Conservation (phyloP, 2,797 vertebrate species). For the Phylloscopus collybita region DNA sequence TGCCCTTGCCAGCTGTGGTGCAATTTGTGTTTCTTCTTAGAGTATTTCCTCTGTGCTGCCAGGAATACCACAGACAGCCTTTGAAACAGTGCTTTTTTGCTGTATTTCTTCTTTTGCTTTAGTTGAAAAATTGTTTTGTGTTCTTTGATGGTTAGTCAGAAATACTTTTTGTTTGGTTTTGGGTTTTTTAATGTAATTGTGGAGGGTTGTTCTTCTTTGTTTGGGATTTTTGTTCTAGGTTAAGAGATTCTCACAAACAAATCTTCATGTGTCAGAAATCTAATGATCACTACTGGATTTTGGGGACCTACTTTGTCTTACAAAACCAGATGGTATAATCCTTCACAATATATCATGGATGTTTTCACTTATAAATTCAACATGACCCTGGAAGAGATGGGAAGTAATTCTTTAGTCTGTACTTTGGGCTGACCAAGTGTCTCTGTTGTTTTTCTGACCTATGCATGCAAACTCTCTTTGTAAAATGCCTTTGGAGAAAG, state of each 20-base stretch:
- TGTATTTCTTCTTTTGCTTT: background rate
- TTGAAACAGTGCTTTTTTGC: background rate
- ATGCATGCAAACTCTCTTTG: background rate
- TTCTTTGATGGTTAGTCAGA: background rate
- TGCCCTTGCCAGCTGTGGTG: background rate
- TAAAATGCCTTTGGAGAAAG: background rate
- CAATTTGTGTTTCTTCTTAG: background rate
- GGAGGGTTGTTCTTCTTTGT: rapidly evolving
- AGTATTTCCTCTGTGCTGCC: background rate
- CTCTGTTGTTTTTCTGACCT: background rate
- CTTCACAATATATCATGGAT: background rate
- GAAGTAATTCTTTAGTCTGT: background rate
- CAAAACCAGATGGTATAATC: background rate
- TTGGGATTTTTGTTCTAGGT: background rate
- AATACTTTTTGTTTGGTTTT: background rate
- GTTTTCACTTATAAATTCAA: background rate
- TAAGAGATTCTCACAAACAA: background rate
- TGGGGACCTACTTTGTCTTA: background rate
- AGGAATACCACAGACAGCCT: background rate
- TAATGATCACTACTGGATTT: background rate
- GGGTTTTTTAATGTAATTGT: background rate
- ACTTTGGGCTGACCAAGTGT: background rate
- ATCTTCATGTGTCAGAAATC: background rate
- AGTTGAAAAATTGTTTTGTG: background rate
- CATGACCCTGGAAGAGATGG: background rate